Evolutionary conservation across 2,888 invertebrate genomes (phyloP).

Genomic region (Asteroscopus sphinx): DNA sequence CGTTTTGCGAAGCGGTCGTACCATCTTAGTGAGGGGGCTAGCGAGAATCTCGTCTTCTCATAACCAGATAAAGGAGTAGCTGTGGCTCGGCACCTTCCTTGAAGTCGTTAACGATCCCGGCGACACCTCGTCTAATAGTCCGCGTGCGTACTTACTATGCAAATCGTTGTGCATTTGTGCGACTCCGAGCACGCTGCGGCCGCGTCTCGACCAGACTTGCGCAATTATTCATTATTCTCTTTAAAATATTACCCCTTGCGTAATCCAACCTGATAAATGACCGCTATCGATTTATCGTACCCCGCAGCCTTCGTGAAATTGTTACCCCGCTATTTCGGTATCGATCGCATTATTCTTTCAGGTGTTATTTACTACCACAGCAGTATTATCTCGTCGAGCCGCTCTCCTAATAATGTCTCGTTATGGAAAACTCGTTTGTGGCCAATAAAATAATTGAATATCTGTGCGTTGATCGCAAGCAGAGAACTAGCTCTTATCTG

Average conservation of each 20-base stretch:
- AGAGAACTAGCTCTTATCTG: slow-evolving; percentile 73
- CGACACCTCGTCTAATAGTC: slow-evolving; percentile 74
- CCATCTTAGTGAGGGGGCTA: slow-evolving; percentile 35
- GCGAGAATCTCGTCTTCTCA: slow-evolving; percentile 64
- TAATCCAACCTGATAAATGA: slow-evolving; percentile 58
- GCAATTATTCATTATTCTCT: slow-evolving; percentile 62
- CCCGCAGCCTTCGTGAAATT: slow-evolving; percentile 52
- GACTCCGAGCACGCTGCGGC: slow-evolving; percentile 38
- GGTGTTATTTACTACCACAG: slow-evolving; percentile 48
- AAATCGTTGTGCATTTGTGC: slow-evolving; percentile 64
- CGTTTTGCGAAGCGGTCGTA: slow-evolving; percentile 26
- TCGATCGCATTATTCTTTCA: slow-evolving; percentile 51
- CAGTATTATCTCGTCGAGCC: slow-evolving; percentile 50
- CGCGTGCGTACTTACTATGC: slow-evolving; percentile 67
- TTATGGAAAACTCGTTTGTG: slow-evolving; percentile 65
- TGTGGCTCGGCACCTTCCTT: slow-evolving; percentile 62
- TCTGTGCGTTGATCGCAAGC: slow-evolving; percentile 56
- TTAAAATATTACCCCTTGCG: slow-evolving; percentile 61
- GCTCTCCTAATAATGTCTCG: slow-evolving; percentile 60
- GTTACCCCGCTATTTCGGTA: slow-evolving; percentile 47
- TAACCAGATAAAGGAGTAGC: slow-evolving; percentile 63
- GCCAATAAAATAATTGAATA: slow-evolving; percentile 70
- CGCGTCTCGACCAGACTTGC: slow-evolving; percentile 47
- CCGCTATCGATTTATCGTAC: slow-evolving; percentile 58
- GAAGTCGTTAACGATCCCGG: slow-evolving; percentile 71